A percentile compares a stretch with the other conserved stretches of the same genome.
These are phyloP conservation scores for Euproctis similis DNA, from an alignment of 2,888 invertebrate species.

Conservation along the genomic window DNA sequence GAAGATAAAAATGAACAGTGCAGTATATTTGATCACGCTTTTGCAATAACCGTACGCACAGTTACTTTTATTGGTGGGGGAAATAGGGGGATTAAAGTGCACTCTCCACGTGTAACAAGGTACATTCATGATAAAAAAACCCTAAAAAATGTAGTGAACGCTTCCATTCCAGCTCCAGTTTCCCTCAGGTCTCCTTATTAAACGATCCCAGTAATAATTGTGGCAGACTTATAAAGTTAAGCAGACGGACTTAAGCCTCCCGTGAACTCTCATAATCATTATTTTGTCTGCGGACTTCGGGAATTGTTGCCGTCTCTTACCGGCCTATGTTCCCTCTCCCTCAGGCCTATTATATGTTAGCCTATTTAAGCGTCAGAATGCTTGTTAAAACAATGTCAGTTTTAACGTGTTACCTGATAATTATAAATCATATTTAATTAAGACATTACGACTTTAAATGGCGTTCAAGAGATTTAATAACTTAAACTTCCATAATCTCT, in stretches of 20 bases:
- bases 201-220: conserved; percentile 61
- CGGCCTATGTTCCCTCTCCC: conserved; percentile 26
- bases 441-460: not conserved
- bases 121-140: conserved; percentile 44
- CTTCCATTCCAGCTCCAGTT: conserved; percentile 46
- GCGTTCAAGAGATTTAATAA: no score
- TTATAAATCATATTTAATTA: not conserved
- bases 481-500: no score
- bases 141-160: no score
- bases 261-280: conserved; percentile 62
- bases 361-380: conserved; percentile 18
- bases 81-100: conserved; percentile 57
- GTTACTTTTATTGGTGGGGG: conserved; percentile 63
- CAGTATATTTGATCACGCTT: conserved; percentile 53
- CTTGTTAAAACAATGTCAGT: conserved; percentile 10
- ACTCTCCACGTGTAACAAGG: conserved; percentile 38
- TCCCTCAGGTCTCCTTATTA: conserved; percentile 55
- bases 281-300: conserved; percentile 72
- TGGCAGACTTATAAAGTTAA: conserved; percentile 71
- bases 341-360: conserved; percentile 30
- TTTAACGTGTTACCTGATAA: conserved; percentile 1
- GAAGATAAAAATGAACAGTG: conserved; percentile 37
- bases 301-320: conserved; percentile 49
- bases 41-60: conserved; percentile 59
- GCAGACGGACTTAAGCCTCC: conserved; percentile 57